These are phyloP conservation scores for Tenualosa thibaudeaui DNA, from an alignment of 2,797 vertebrate genomes.

Conservation along the genomic window DNA sequence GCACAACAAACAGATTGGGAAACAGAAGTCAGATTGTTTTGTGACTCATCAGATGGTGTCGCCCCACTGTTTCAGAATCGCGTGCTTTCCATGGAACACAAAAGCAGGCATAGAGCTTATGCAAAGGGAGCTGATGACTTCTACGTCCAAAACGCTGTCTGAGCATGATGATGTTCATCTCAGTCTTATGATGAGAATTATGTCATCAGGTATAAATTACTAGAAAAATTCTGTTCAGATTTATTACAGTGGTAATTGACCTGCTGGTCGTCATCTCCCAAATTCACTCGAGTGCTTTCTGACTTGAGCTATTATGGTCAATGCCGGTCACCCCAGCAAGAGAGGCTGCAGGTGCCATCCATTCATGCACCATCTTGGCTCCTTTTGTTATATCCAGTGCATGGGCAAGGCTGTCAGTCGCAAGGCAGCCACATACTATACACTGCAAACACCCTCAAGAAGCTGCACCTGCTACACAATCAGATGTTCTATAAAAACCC, in stretches of 20 bases:
- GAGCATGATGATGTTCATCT: neutral
- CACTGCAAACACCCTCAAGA: slow-evolving; percentile 35
- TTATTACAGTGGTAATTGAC: neutral
- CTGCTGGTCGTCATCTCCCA: neutral
- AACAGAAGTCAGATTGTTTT: no score
- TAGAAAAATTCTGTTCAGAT: neutral
- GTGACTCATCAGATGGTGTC: no score
- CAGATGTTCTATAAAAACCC: slow-evolving; percentile 29
- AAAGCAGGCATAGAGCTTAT: neutral
- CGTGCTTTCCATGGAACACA: no score
- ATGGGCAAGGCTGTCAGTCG: slow-evolving; percentile 22
- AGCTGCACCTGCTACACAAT: slow-evolving; percentile 60
- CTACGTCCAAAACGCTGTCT: neutral
- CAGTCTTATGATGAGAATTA: neutral
- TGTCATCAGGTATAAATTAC: neutral
- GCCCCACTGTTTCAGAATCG: no score
- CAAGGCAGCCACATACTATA: slow-evolving; percentile 37
- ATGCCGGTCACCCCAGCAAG: neutral
- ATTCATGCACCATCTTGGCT: slow-evolving; percentile 58
- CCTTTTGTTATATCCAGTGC: slow-evolving; percentile 10
- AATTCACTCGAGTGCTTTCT: neutral
- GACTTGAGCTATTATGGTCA: neutral
- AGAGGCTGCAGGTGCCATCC: slow-evolving; percentile 64
- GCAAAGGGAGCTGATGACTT: neutral
- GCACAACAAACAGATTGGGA: no score